Conservation (phyloP, 2,797 vertebrate species). For the Myoxocephalus aenaeus region DNA sequence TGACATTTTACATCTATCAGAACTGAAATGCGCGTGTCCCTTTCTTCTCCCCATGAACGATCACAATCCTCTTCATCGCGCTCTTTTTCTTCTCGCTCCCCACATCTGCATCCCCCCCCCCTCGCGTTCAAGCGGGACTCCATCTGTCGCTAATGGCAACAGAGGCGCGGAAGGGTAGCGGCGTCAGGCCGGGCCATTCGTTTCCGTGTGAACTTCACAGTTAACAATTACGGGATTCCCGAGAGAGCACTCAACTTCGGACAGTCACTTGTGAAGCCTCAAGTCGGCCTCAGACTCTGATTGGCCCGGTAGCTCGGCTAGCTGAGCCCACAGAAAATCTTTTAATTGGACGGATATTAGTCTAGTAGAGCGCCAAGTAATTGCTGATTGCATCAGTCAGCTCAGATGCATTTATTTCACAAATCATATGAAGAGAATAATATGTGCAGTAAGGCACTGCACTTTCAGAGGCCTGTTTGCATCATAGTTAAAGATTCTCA, state of each 20-base stretch:
- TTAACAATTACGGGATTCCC: slow-evolving; percentile 57
- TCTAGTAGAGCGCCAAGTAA: slow-evolving; percentile 38
- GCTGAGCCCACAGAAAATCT: slow-evolving; percentile 57
- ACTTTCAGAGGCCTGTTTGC: slow-evolving; percentile 24
- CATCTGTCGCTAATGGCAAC: slow-evolving; percentile 72
- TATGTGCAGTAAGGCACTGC: neutral
- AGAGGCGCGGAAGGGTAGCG: slow-evolving; percentile 42
- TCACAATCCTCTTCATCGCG: slow-evolving; percentile 46
- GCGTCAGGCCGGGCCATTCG: slow-evolving; percentile 58
- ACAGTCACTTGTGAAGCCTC: slow-evolving; percentile 50
- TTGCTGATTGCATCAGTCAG: slow-evolving; percentile 45
- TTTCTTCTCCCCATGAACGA: slow-evolving; percentile 55
- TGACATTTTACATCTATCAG: slow-evolving; percentile 68
- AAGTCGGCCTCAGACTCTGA: slow-evolving; percentile 36
- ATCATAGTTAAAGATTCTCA: slow-evolving; percentile 33
- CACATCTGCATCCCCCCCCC: slow-evolving; percentile 27
- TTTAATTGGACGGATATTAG: slow-evolving; percentile 45
- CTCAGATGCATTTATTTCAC: slow-evolving; percentile 40
- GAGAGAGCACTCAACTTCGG: slow-evolving; percentile 17
- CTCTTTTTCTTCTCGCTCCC: slow-evolving; percentile 42
- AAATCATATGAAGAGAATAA: slow-evolving; percentile 8
- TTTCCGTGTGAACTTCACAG: slow-evolving; percentile 75
- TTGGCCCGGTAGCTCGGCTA: slow-evolving; percentile 10
- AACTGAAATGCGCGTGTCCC: slow-evolving; percentile 48
- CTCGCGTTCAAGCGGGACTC: slow-evolving; percentile 47